A percentile compares a stretch with the other conserved stretches of the same genome.
Evolutionary conservation across 2,888 invertebrate species (phyloP).

Genomic region (Proisotoma minuta): DNA sequence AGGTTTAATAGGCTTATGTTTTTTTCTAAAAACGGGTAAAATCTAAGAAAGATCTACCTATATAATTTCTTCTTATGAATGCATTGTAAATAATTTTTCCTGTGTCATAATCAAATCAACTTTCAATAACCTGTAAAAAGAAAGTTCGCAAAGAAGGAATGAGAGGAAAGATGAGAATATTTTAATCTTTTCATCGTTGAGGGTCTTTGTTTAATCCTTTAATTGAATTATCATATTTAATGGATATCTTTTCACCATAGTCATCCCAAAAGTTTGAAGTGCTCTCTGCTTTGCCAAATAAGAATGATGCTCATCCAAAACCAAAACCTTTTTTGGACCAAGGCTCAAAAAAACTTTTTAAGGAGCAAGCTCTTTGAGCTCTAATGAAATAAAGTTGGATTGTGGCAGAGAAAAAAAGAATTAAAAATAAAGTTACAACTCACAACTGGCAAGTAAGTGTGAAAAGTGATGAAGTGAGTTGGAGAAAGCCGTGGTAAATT

Average conservation of each 20-base stretch:
- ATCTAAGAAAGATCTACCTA: too few relatives aligned
- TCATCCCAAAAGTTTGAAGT: not conserved
- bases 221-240: conserved; percentile 12
- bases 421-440: conserved; percentile 3
- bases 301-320: not conserved
- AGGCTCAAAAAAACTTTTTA: not conserved
- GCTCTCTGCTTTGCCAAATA: not conserved
- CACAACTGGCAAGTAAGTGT: not conserved
- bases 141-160: too few relatives aligned
- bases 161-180: too few relatives aligned
- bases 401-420: not conserved
- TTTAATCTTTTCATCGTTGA: not conserved
- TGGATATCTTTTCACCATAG: not conserved
- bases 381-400: not conserved
- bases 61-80: too few relatives aligned
- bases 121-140: too few relatives aligned
- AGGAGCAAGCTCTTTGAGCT: not conserved
- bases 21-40: too few relatives aligned
- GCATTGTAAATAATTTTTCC: too few relatives aligned
- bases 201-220: conserved; percentile 11
- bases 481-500: too few relatives aligned
- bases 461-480: not conserved
- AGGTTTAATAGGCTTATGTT: too few relatives aligned
- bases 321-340: not conserved
- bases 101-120: too few relatives aligned